These are phyloP conservation scores for Paramormyrops kingsleyae DNA, from an alignment of 2,113 vertebrate species.

Conservation along the genomic window DNA sequence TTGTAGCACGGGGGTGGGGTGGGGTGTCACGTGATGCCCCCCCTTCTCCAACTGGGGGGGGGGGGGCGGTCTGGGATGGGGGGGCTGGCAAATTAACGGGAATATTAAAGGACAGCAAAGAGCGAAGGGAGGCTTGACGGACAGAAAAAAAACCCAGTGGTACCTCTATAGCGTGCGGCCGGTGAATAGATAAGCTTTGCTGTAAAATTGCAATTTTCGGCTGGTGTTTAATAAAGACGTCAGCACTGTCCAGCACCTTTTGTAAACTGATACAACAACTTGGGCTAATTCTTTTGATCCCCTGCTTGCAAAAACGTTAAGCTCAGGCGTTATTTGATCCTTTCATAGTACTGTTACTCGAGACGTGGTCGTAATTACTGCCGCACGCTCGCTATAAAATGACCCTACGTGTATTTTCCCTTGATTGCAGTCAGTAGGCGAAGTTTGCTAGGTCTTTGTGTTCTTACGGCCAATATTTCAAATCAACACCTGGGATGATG, in stretches of 20 bases:
- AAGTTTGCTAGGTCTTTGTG: conserved; percentile 60
- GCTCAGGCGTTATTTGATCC: not conserved
- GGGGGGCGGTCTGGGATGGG: not conserved
- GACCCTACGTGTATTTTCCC: conserved; percentile 60
- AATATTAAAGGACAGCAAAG: conserved; percentile 6
- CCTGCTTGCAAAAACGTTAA: not conserved
- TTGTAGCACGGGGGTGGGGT: conserved; percentile 40
- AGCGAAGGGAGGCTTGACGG: not conserved
- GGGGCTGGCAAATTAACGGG: conserved; percentile 16
- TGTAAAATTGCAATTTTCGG: not conserved
- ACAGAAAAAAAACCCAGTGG: not conserved
- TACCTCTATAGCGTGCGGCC: not conserved
- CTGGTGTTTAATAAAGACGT: not conserved
- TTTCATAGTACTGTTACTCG: not conserved
- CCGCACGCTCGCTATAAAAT: conserved; percentile 26
- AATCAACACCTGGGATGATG: conserved; percentile 54
- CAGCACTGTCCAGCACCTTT: not conserved
- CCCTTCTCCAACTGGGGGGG: conserved; percentile 28
- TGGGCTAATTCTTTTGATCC: not conserved
- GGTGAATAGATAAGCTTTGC: not conserved
- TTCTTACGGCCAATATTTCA: conserved; percentile 65
- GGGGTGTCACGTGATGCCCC: conserved; percentile 53
- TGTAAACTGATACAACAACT: not conserved
- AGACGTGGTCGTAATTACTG: not conserved
- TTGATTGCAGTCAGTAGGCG: conserved; percentile 30